These are phyloP conservation scores for Notocelia uddmanniana DNA, from an alignment of 2,888 invertebrate species.

Conservation along the genomic window DNA sequence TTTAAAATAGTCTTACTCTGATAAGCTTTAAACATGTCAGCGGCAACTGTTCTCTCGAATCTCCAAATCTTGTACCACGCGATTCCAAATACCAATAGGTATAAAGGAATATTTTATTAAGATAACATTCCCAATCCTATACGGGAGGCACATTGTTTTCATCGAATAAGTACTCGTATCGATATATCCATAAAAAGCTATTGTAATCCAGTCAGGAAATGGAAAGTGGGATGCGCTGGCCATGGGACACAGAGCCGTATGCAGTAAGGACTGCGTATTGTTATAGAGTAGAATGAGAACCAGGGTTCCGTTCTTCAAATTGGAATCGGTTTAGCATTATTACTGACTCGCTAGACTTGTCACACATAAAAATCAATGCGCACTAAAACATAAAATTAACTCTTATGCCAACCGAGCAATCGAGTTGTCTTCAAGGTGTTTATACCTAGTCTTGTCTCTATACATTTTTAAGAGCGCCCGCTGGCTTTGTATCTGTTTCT, in stretches of 20 bases:
- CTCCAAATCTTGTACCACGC: conserved; percentile 8
- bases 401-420: not conserved
- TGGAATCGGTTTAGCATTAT: no score
- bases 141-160: conserved; percentile 58
- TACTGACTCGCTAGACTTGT: not conserved
- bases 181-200: conserved; percentile 68
- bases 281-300: not conserved
- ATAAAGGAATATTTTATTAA: conserved; percentile 43
- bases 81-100: conserved; percentile 35
- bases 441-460: no score
- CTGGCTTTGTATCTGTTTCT: not conserved
- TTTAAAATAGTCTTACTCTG: not conserved
- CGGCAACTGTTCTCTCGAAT: not conserved
- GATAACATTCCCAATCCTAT: conserved; percentile 41
- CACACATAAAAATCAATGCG: not conserved
- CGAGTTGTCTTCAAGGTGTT: not conserved
- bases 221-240: conserved; percentile 69
- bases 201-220: conserved; percentile 75
- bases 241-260: conserved; percentile 9
- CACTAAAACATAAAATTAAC: not conserved
- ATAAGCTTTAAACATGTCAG: not conserved
- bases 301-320: not conserved
- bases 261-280: not conserved
- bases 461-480: no score
- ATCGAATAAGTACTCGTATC: conserved; percentile 55